Percentiles rank a stretch among this genome's conserved stretches.
Evolutionary conservation across 37 sponge, comb jelly and placozoan genomes (phyloP).

Genomic region (Crambe crambe): DNA sequence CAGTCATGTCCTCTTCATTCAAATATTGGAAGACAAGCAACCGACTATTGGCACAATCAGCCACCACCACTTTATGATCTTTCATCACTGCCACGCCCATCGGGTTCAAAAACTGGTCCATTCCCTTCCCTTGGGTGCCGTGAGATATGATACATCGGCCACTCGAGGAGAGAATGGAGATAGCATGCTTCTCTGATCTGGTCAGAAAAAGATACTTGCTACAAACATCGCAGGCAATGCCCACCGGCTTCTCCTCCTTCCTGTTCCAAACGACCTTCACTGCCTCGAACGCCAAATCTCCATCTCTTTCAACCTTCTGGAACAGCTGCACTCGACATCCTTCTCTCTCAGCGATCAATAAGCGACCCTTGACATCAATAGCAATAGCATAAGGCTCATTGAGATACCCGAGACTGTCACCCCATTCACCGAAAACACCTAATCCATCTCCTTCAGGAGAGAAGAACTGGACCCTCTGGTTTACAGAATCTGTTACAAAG

Average conservation of each 20-base stretch:
- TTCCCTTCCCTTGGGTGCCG: too few relatives aligned
- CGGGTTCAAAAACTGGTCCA: too few relatives aligned
- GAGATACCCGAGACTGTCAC: background rate
- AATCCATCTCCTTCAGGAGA: background rate
- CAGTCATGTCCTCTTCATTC: too few relatives aligned
- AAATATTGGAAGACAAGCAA: too few relatives aligned
- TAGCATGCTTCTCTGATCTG: too few relatives aligned
- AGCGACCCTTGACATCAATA: background rate
- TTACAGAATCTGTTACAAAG: conserved; percentile 19
- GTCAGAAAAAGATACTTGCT: too few relatives aligned
- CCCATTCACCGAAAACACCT: background rate
- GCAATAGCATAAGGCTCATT: conserved; percentile 16
- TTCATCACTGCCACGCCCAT: too few relatives aligned
- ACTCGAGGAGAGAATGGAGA: too few relatives aligned
- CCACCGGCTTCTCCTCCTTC: background rate
- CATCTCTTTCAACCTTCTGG: background rate
- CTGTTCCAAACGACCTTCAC: background rate
- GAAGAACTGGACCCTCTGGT: conserved; percentile 30
- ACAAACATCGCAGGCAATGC: conserved; percentile 8
- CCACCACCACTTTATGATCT: too few relatives aligned
- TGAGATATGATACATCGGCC: too few relatives aligned
- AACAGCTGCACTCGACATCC: conserved; percentile 16
- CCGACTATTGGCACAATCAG: too few relatives aligned
- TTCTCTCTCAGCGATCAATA: conserved; percentile 6
- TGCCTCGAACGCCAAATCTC: background rate